Conservation (phyloP, 2,797 vertebrate genomes). For the Sciurus carolinensis region DNA sequence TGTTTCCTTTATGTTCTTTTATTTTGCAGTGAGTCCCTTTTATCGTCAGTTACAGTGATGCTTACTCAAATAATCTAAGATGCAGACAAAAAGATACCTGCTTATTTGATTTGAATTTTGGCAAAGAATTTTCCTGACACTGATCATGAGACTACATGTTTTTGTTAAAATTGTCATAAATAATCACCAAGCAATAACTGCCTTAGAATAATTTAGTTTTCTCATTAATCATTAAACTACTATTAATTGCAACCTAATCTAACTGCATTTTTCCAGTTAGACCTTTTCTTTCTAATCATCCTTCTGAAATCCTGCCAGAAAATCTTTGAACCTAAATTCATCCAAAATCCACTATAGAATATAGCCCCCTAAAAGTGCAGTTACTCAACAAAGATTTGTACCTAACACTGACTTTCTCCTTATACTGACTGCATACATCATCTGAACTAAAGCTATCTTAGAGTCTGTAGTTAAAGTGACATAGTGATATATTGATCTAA, state of each 20-base stretch:
- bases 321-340: constrained; percentile 47
- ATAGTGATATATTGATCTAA: constrained; percentile 70
- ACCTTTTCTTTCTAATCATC: constrained; percentile 59
- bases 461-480: constrained; percentile 70
- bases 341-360: neutral
- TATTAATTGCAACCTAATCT: constrained; percentile 53
- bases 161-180: constrained; percentile 58
- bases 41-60: neutral
- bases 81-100: neutral
- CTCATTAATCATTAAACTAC: constrained; percentile 38
- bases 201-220: constrained; percentile 47
- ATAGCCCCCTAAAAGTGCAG: neutral
- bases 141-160: neutral
- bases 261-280: neutral
- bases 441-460: constrained; percentile 2
- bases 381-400: neutral
- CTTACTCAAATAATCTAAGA: neutral
- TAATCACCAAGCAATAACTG: constrained; percentile 36
- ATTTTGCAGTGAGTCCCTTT: neutral
- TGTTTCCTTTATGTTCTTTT: neutral
- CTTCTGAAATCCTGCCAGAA: constrained; percentile 58
- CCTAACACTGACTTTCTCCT: neutral
- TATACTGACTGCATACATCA: neutral
- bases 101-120: constrained; percentile 49
- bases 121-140: neutral